A percentile compares a stretch with the other conserved stretches of the same genome.
phyloP scores from a whole-genome alignment of 2,797 vertebrate genomes.

The Poecilia picta region DNA sequence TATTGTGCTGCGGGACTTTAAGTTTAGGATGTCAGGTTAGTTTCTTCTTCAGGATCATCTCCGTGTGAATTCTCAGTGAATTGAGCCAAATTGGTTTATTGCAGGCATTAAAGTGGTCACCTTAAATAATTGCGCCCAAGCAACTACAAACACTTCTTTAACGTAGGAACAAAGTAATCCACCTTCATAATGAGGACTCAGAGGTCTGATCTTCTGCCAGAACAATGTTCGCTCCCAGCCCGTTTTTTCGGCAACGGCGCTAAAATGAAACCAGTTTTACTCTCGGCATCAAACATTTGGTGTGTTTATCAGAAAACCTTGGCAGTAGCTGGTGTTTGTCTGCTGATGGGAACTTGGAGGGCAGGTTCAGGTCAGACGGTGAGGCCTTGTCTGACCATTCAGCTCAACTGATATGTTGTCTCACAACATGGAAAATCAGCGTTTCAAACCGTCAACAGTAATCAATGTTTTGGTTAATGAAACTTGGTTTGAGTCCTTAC shows the following conservation, averaged over 20 bases:
- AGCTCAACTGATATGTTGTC: constrained; percentile 25
- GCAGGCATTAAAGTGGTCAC: constrained; percentile 56
- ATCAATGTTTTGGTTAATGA: background rate
- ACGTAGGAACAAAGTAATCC: background rate
- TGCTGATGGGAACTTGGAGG: constrained; percentile 50
- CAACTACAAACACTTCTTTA: background rate
- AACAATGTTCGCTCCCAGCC: background rate
- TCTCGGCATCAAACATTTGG: background rate
- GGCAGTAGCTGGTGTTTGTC: constrained; percentile 41
- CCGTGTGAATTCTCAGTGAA: constrained; percentile 17
- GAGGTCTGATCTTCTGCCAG: background rate
- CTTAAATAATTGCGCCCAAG: constrained; percentile 42
- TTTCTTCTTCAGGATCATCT: background rate
- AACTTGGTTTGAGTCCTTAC: background rate
- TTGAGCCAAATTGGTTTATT: constrained; percentile 48
- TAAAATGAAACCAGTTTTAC: constrained; percentile 58
- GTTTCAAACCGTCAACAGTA: background rate
- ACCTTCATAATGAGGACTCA: background rate
- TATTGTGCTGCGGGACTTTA: background rate
- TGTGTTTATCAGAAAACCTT: background rate
- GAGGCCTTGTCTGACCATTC: constrained; percentile 36
- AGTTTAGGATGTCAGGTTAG: background rate
- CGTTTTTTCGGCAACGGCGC: background rate
- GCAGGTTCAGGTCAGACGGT: constrained; percentile 57
- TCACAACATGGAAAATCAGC: background rate